Evolutionary conservation across 2,888 invertebrate species (phyloP).

Genomic region (Diadromus collaris): DNA sequence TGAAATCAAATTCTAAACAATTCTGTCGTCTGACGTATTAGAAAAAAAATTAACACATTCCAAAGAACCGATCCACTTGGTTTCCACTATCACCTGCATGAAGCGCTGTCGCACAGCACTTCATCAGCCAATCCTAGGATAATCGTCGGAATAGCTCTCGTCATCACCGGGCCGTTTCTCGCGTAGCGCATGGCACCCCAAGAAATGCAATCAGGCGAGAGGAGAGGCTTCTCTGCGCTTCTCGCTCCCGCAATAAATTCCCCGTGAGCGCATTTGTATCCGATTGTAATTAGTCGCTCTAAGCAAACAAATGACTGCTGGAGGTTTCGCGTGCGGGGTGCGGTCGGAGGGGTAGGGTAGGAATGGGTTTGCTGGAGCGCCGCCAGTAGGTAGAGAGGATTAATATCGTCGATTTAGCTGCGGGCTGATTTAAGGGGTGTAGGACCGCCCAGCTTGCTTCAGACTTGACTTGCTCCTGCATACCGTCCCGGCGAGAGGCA

Average conservation of each 20-base stretch:
- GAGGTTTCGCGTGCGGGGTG: slow-evolving; percentile 24
- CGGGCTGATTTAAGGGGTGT: slow-evolving; percentile 79
- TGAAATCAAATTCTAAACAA: neutral
- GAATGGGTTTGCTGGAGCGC: slow-evolving; percentile 54
- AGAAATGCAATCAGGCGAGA: slow-evolving; percentile 58
- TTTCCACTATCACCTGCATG: neutral
- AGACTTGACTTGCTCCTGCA: slow-evolving; percentile 43
- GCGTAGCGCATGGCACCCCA: slow-evolving; percentile 2
- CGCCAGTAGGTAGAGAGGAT: slow-evolving; percentile 64
- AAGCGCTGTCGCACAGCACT: slow-evolving; percentile 2
- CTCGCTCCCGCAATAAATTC: slow-evolving; percentile 55
- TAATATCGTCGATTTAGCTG: slow-evolving; percentile 74
- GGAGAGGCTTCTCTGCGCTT: slow-evolving; percentile 28
- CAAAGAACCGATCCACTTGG: neutral
- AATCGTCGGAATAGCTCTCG: slow-evolving; percentile 17
- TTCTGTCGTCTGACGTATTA: neutral
- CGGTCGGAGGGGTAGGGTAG: neutral
- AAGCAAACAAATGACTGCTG: slow-evolving; percentile 78
- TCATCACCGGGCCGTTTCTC: slow-evolving; percentile 7
- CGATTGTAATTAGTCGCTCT: slow-evolving; percentile 79
- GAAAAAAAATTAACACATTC: slow-evolving; percentile 14
- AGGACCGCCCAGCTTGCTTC: slow-evolving; percentile 78
- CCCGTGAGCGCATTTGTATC: slow-evolving; percentile 75
- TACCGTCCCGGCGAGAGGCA: slow-evolving; percentile 18
- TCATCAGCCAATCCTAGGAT: slow-evolving; percentile 14